Evolutionary conservation across 2,113 vertebrate genomes (phyloP).

Genomic region (Cercopithecus mona): DNA sequence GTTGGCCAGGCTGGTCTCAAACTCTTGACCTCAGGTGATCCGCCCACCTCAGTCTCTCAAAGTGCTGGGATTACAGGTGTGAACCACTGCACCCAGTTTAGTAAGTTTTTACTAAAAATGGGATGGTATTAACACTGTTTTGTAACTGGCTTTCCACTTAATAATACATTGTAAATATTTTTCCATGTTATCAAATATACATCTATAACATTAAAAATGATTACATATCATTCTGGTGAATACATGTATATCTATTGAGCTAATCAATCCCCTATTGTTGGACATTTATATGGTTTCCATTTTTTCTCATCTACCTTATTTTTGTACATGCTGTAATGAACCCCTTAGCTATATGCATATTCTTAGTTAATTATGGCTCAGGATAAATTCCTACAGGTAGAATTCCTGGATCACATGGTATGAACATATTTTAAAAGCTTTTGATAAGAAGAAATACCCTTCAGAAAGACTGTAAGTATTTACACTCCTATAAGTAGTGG

Average conservation of each 20-base stretch:
- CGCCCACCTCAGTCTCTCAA: too few relatives aligned
- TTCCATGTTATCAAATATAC: neutral
- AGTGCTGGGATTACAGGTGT: too few relatives aligned
- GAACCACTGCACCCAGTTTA: neutral
- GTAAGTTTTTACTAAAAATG: conserved; percentile 35
- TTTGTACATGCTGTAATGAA: conserved; percentile 1
- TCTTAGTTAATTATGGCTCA: conserved; percentile 40
- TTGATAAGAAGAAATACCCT: conserved; percentile 46
- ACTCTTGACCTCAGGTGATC: too few relatives aligned
- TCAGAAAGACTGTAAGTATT: neutral
- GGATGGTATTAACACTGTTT: conserved; percentile 26
- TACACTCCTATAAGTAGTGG: neutral
- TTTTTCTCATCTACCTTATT: conserved; percentile 33
- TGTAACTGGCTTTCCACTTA: neutral
- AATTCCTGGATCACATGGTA: conserved; percentile 35
- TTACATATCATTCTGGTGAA: neutral
- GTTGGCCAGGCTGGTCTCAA: too few relatives aligned
- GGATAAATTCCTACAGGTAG: conserved; percentile 16
- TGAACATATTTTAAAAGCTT: conserved; percentile 44
- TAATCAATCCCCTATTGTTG: neutral
- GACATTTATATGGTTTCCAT: neutral
- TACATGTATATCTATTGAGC: neutral
- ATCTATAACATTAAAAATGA: conserved; percentile 35
- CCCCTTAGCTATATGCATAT: neutral
- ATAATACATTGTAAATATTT: conserved; percentile 12